phyloP scores from a whole-genome alignment of 1,140 invertebrate genomes.

The Myzus persicae region DNA sequence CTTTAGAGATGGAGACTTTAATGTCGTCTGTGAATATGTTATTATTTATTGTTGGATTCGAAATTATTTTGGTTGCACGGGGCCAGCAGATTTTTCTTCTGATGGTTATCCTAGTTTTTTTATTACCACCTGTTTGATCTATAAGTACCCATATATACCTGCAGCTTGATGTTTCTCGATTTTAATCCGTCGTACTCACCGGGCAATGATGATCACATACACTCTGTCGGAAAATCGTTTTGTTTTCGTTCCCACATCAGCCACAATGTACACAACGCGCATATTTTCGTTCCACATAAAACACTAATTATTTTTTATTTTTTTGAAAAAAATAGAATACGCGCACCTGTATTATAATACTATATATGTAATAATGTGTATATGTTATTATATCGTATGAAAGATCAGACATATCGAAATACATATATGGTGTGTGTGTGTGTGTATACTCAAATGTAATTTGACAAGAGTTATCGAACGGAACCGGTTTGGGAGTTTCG shows the following conservation, averaged over 20 bases:
- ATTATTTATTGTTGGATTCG: neutral
- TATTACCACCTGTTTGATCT: neutral
- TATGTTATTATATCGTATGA: neutral
- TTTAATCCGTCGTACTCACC: neutral
- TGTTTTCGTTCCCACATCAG: neutral
- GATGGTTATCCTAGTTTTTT: no score
- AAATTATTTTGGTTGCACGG: no score
- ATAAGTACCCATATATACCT: neutral
- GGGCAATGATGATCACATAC: neutral
- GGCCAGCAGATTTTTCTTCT: no score
- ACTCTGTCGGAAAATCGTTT: neutral
- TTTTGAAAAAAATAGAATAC: neutral
- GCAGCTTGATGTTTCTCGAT: neutral
- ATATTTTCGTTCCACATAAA: neutral
- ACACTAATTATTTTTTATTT: constrained; percentile 29
- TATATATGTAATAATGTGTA: neutral
- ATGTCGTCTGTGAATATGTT: neutral
- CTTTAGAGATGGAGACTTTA: neutral
- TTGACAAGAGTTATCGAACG: constrained; percentile 37
- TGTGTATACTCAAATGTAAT: constrained; percentile 8
- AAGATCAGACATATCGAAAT: constrained; percentile 49
- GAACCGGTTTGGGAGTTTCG: constrained; percentile 40
- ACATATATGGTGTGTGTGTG: neutral
- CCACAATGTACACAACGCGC: neutral
- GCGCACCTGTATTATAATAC: neutral